Evolutionary conservation across 2,797 vertebrate genomes (phyloP), one percentile per base, ranked within the genome.

Genomic region (Rhinella marina): DNA sequence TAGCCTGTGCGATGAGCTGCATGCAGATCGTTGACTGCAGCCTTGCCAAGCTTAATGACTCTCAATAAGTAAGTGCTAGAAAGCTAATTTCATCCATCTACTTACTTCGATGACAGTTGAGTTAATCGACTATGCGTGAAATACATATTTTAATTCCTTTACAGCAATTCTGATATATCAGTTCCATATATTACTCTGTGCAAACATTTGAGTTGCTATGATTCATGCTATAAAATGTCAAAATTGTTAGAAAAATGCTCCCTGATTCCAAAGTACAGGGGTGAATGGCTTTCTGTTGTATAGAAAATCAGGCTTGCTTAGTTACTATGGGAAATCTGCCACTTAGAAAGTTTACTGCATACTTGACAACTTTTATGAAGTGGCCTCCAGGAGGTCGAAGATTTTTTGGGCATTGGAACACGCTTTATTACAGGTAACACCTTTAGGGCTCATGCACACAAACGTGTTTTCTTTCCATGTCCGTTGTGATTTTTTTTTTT

Each of bases 111-210:
- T 68, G 59, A 79, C 50, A 50, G 50, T 78, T 52, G 82, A 83
- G 78, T 81, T 87, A 3, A 87, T 75, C 61, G 75, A 76, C 70
- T 83, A 82, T 83, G 77, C n/a, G 86, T 75, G 59, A 82, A 87
- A 27, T 32, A 87, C 25, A 82, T 81, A 57, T 32, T 70, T 50
- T 19, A 27, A 75, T 79, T 64, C 57, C 72, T 83, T 76, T 56
- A 56, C 56, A n/a, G 57, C 13, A 54, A 76, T 82, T 82, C 9
- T 17, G 19, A 68, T 41, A 41, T 21, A 64, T 23, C 21, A 87
- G 82, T 76, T 61, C 54, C 79, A 54, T 82, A 76, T 23, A 87
- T 75, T 59, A 75, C 59, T 21, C n/a, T 4, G 50, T 41, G 52
- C 25, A 86, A 61, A 52, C 29, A 73, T 54, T 29, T 64, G 7